phyloP scores from a whole-genome alignment of 2,888 invertebrate species.

The Dryadula phaetusa region DNA sequence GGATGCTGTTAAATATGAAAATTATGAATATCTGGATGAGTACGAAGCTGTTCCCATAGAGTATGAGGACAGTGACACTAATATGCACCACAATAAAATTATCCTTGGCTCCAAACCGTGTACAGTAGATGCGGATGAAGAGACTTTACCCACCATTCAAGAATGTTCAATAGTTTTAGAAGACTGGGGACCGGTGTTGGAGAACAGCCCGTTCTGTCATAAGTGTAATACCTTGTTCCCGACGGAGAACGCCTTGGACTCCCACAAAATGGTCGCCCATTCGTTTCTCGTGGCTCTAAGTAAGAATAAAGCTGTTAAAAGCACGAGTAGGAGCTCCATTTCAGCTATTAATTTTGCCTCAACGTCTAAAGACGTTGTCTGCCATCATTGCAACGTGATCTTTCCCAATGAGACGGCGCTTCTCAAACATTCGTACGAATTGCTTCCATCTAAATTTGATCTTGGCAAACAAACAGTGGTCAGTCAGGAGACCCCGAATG shows the following conservation, averaged over 20 bases:
- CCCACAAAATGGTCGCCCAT: conserved; percentile 43
- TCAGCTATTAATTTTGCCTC: conserved; percentile 11
- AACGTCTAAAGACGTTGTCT: conserved; percentile 26
- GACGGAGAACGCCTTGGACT: conserved; percentile 41
- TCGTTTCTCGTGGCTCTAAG: conserved; percentile 44
- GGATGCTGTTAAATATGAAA: background rate
- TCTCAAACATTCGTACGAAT: conserved; percentile 42
- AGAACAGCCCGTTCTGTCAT: conserved; percentile 38
- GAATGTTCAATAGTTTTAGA: conserved; percentile 38
- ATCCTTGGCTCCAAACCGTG: conserved; percentile 36
- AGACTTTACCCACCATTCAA: conserved; percentile 19
- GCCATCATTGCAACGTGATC: conserved; percentile 42
- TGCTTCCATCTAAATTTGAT: conserved; percentile 35
- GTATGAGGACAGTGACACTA: background rate
- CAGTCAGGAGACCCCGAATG: too few species aligned
- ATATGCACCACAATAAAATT: conserved; percentile 38
- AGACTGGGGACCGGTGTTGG: conserved; percentile 38
- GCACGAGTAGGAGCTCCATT: conserved; percentile 40
- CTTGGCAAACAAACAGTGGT: too few species aligned
- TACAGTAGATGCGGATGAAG: conserved; percentile 11
- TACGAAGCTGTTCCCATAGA: background rate
- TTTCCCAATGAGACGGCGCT: conserved; percentile 42
- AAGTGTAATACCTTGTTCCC: conserved; percentile 43
- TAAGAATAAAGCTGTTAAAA: conserved; percentile 44
- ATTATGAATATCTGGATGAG: background rate